A percentile compares a stretch with the other conserved stretches of the same genome.
phyloP scores from a whole-genome alignment of 1,140 invertebrate species.

The Alviniconcha marisindica region DNA sequence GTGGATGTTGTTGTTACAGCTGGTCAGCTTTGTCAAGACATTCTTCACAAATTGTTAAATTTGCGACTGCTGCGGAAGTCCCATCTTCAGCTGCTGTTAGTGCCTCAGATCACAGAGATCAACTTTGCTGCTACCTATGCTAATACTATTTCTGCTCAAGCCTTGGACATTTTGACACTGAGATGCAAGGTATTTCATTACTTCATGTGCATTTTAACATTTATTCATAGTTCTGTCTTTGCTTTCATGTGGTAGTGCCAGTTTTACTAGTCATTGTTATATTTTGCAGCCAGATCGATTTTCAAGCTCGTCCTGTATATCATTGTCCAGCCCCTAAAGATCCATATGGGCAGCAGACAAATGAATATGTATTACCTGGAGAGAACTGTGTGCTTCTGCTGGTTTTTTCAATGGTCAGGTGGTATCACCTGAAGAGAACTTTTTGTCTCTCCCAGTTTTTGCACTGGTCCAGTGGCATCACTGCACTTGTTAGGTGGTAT shows the following conservation, averaged over 20 bases:
- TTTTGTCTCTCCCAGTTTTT: no score
- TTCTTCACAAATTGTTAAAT: constrained; percentile 16
- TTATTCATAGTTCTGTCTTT: not conserved
- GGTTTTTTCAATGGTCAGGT: no score
- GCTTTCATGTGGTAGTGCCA: not conserved
- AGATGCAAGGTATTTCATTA: constrained; percentile 40
- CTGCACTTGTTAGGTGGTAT: no score
- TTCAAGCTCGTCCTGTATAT: no score
- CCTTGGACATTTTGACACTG: constrained; percentile 23
- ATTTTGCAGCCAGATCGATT: no score
- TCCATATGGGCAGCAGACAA: no score
- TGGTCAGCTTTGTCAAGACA: constrained; percentile 35
- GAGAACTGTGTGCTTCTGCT: no score
- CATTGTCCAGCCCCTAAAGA: no score
- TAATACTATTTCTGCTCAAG: constrained; percentile 6
- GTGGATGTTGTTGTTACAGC: constrained; percentile 27
- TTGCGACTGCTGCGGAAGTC: constrained; percentile 18
- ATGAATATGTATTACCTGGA: no score
- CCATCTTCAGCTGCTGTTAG: constrained; percentile 36
- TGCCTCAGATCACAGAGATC: constrained; percentile 16
- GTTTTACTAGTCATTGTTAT: not conserved
- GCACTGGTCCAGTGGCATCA: no score
- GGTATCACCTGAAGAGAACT: no score
- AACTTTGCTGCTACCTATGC: constrained; percentile 18
- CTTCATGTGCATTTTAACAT: no score